These are phyloP conservation scores for Rissa tridactyla DNA, from an alignment of 2,113 vertebrate genomes.

Conservation along the genomic window DNA sequence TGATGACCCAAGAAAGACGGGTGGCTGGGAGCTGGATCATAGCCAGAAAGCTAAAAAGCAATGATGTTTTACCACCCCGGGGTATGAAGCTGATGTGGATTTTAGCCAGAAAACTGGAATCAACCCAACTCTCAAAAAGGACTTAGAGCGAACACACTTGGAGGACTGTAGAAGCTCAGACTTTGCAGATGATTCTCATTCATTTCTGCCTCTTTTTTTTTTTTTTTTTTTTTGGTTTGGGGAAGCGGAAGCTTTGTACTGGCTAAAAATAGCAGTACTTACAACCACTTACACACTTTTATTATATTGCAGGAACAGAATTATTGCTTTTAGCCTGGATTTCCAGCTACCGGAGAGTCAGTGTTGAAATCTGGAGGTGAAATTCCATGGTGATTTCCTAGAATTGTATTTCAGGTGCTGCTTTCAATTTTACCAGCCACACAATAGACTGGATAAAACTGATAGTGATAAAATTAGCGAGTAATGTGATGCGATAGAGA, in stretches of 20 bases:
- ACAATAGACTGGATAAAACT: not conserved
- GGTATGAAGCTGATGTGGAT: not conserved
- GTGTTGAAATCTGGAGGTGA: not conserved
- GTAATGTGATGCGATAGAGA: not conserved
- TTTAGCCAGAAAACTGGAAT: not conserved
- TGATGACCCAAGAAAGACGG: not conserved
- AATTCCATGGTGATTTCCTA: not conserved
- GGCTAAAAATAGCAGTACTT: constrained; percentile 60
- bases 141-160: not conserved
- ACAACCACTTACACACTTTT: not conserved
- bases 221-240: not conserved
- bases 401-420: not conserved
- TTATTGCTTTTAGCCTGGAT: constrained; percentile 19
- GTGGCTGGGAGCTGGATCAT: not conserved
- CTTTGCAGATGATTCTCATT: not conserved
- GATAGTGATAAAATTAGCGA: not conserved
- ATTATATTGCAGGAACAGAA: not conserved
- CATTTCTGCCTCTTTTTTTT: not conserved
- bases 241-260: constrained; percentile 46
- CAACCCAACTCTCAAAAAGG: not conserved
- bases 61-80: not conserved
- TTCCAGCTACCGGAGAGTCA: constrained; percentile 7
- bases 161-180: not conserved
- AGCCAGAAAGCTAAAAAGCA: not conserved
- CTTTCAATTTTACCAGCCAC: not conserved